Evolutionary conservation across 2,888 invertebrate species (phyloP), one percentile per base, ranked within the genome.

Genomic region (Drosophila meridiana): DNA sequence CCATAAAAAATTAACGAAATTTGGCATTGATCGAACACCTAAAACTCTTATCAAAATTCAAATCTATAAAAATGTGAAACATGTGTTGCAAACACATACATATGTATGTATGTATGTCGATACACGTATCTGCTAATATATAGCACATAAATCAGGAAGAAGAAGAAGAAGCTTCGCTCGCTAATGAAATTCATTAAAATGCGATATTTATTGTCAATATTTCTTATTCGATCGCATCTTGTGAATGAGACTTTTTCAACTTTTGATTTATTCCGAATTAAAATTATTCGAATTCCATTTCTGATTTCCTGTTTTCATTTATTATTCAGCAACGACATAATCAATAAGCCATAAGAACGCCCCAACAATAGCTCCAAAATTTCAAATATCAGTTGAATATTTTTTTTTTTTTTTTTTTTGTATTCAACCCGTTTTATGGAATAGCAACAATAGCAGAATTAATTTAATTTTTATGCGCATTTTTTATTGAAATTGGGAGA

Each of bases 391-490:
- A 40, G 34, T 60, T 69, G 14, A 40, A 30, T 40, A 20, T 28
- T 55, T 14, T 3, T 14, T 59, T 34, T 20, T 53, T 20, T 13
- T 45, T 30, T 43, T 34, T 36, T 45, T 30, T 6, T 11, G 1
- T 2, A n/a, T 13, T 28, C 45, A 67, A 80, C 77, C 9, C 60
- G 77, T 78, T 78, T 71, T 61, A 40, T 43, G 40, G 69, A 43
- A 66, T 55, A 40, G 9, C 59, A 30, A 81, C 72, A 73, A 83
- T 80, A 55, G 56, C 13, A 40, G 45, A 74, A 89, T 87, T 87
- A 69, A 87, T 82, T 76, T 73, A 14, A 71, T 73, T 87, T 85
- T 87, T 85, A 84, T 89, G 84, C 86, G 80, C 82, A 84, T 84
- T 67, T 68, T 76, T 73, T 36, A 63, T 78, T 55, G n/a, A 43